phyloP scores from a whole-genome alignment of 2,113 vertebrate species.

The Pitta sordida region DNA sequence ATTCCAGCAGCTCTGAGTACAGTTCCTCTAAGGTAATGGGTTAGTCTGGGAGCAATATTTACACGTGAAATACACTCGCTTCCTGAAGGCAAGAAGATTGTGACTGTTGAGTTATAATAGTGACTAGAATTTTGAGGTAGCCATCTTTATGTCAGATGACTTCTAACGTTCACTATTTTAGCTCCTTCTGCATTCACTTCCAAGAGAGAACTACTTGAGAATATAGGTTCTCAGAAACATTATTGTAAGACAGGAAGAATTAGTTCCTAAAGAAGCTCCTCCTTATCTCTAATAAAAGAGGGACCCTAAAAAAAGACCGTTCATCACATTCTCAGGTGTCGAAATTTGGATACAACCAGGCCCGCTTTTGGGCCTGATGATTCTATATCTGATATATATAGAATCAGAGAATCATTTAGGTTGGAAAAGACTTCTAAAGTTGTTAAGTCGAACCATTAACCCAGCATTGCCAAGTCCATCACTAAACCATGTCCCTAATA shows the following conservation, averaged over 20 bases:
- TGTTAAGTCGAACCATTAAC: neutral
- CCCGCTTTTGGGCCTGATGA: neutral
- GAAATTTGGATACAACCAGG: neutral
- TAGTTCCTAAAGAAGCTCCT: neutral
- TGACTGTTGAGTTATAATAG: neutral
- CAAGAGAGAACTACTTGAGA: neutral
- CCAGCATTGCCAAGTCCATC: neutral
- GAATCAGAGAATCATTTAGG: neutral
- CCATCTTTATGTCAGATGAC: neutral
- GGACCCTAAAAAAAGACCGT: neutral
- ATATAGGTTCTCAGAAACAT: neutral
- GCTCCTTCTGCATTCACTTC: neutral
- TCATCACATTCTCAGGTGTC: neutral
- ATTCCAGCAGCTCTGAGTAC: neutral
- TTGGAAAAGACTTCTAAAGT: neutral
- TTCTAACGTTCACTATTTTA: neutral
- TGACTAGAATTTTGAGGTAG: neutral
- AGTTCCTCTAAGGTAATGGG: neutral
- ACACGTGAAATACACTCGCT: neutral
- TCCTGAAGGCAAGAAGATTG: neutral
- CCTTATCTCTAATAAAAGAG: neutral
- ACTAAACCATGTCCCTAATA: neutral
- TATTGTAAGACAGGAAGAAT: neutral
- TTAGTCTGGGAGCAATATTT: neutral
- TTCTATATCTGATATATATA: neutral